Base-by-base conservation (phyloP, 1,140 invertebrate species). In the Drosophila asahinai region DNA sequence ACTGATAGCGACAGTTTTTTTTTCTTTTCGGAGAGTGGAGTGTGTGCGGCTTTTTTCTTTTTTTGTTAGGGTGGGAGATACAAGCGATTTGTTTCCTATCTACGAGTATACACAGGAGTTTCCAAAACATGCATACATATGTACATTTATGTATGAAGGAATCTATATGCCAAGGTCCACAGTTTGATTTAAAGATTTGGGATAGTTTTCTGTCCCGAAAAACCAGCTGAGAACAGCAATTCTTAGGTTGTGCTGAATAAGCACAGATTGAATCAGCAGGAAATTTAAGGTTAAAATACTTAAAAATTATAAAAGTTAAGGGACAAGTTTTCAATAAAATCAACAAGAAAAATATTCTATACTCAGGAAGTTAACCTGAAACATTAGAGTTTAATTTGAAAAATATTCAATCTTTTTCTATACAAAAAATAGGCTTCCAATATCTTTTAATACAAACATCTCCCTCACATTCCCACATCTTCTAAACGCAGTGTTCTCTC, bases 1-100 rank as follows among this genome's bases (percentile, higher is more conserved):
- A 81, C 36, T 74, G 84, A 87, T 89, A 90, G 77, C 68, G 80
- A 86, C 80, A 71, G 65, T 75, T 84, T 71, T 83, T 66, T 77
- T 27, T 19, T 19, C 1, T 36, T 11, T 27, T 7, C 12, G 1
- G 7, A 48, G 74, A 63, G 51, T 77, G 47, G 74, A 63, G 51
- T 77, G 52, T 71, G 67, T 73, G 66, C 19, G 45, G 33, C 11
- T 27, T 43, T 65, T 52, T 25, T 62, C n/a, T 4, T 22, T n/a
- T 43, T 38, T 27, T 57, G n/a, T 27, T 27, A 17, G 3, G 11
- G n/a, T n/a, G 5, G 27, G n/a, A 22, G 8, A 27, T 54, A 42
- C 61, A 77, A 42, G 49, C 38, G 49, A 77, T 78, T 59, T 72
- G 66, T 60, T 19, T 79, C 12, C 30, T 42, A 76, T 66, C 64